Conservation (phyloP, 1,140 invertebrate species). For the Homarus americanus region DNA sequence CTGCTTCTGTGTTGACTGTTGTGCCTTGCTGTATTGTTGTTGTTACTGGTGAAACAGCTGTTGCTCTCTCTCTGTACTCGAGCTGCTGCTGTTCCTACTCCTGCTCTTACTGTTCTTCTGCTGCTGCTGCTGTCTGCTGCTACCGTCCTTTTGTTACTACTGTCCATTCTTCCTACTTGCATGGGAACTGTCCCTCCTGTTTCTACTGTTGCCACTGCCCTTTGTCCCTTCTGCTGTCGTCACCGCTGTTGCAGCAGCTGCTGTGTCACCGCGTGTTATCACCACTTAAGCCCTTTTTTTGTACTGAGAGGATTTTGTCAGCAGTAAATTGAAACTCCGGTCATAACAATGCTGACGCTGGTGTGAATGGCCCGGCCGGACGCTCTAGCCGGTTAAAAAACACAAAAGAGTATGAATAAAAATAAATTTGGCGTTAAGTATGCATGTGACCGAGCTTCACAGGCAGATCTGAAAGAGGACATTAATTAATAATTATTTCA, state of each 20-base stretch:
- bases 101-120: not conserved
- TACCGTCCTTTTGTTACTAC: not conserved
- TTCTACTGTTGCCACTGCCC: not conserved
- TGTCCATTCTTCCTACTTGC: too few relatives aligned
- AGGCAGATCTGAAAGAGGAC: not conserved
- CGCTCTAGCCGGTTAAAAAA: not conserved
- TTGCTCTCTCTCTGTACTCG: too few relatives aligned
- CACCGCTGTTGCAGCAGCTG: not conserved
- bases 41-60: too few relatives aligned
- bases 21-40: too few relatives aligned
- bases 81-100: too few relatives aligned
- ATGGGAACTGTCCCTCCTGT: too few relatives aligned
- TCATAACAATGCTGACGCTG: not conserved
- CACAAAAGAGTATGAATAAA: not conserved
- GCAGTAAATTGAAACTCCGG: not conserved
- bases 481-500: conserved; percentile 2
- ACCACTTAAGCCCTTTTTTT: not conserved
- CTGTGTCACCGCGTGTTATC: not conserved
- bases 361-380: not conserved
- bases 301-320: conserved; percentile 10
- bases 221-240: not conserved
- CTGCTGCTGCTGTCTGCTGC: not conserved
- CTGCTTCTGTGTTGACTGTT: too few relatives aligned
- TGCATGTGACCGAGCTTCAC: not conserved
- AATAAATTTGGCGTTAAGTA: not conserved